These are phyloP conservation scores for Meriones psammophilus DNA, from an alignment of 2,797 vertebrate genomes.

Conservation along the genomic window DNA sequence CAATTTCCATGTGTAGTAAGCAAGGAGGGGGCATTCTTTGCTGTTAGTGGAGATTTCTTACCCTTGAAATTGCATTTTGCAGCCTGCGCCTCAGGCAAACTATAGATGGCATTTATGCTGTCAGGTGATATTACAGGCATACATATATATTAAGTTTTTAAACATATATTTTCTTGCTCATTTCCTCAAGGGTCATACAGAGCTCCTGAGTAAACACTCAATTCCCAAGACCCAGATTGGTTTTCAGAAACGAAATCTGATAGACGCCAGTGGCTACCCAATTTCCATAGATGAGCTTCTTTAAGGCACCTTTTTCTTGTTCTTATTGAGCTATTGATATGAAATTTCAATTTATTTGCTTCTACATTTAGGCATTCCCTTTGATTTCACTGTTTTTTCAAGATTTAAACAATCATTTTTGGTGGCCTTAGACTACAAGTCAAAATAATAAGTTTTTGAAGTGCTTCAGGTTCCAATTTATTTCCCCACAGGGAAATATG, in stretches of 20 bases:
- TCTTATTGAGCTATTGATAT: background rate
- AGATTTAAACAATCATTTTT: background rate
- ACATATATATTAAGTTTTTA: slow-evolving; percentile 25
- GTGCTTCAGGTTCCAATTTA: slow-evolving; percentile 27
- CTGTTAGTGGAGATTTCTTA: slow-evolving; percentile 28
- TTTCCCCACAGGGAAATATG: background rate
- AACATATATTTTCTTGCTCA: background rate
- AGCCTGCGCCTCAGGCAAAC: background rate
- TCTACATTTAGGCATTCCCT: background rate
- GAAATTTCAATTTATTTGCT: slow-evolving; percentile 40
- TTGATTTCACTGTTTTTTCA: slow-evolving; percentile 29
- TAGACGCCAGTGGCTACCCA: background rate
- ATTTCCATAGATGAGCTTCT: background rate
- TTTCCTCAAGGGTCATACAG: slow-evolving; percentile 5
- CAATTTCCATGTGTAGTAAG: slow-evolving; percentile 32
- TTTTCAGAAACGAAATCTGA: slow-evolving; percentile 36
- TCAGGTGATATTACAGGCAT: slow-evolving; percentile 6
- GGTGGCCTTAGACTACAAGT: background rate
- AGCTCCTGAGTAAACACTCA: background rate
- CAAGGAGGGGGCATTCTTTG: background rate
- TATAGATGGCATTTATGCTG: slow-evolving; percentile 27
- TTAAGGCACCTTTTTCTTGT: background rate
- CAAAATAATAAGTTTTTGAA: slow-evolving; percentile 36
- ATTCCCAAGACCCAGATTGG: background rate
- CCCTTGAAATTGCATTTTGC: slow-evolving; percentile 2